phyloP scores from a whole-genome alignment of 2,113 vertebrate genomes.

The Microtus montanus region DNA sequence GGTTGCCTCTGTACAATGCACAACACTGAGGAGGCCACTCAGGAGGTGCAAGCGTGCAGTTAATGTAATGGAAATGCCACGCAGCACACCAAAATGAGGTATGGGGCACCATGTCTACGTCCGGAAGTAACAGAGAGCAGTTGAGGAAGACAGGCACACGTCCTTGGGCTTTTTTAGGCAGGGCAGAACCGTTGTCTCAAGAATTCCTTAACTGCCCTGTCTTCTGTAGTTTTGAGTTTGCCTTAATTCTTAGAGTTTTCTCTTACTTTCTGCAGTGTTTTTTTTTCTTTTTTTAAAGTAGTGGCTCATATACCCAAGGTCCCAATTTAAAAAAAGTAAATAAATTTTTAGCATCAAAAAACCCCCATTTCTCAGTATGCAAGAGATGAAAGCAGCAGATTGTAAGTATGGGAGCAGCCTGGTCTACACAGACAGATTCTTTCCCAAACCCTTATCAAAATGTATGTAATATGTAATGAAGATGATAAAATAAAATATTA shows the following conservation, averaged over 20 bases:
- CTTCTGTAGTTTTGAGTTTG: not conserved
- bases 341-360: not conserved
- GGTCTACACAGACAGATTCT: not conserved
- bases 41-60: not conserved
- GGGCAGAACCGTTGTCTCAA: not conserved
- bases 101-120: constrained; percentile 72
- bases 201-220: not conserved
- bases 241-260: not conserved
- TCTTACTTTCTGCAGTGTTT: not conserved
- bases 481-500: not conserved
- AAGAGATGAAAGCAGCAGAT: not conserved
- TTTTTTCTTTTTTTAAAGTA: not conserved
- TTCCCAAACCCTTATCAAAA: not conserved
- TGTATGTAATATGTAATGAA: not conserved
- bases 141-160: not conserved
- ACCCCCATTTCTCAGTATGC: not conserved
- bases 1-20: constrained; percentile 67
- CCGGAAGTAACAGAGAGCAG: constrained; percentile 75
- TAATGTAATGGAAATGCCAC: constrained; percentile 17
- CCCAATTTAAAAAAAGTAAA: not conserved
- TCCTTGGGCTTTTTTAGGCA: not conserved
- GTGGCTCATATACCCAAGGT: not conserved
- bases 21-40: constrained; percentile 32
- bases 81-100: constrained; percentile 75
- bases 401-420: not conserved